Base-by-base conservation (phyloP, 2,797 vertebrate genomes). In the Schizopygopsis pylzovi region DNA sequence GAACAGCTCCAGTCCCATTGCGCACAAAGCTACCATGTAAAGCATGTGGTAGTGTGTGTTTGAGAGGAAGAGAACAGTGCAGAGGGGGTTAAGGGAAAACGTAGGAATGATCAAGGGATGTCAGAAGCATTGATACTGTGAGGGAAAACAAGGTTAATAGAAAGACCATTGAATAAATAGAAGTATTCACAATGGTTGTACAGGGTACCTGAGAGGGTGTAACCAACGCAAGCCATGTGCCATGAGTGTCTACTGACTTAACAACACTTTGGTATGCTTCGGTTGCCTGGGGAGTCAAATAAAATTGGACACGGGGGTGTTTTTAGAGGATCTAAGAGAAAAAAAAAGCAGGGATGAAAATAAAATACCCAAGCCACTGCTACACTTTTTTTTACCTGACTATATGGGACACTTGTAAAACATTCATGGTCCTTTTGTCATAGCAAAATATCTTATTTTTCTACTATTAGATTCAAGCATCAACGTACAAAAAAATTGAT, bases 211-310 rank as follows among this genome's bases (percentile, higher is more conserved):
- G 88, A 91, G 87, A 91, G 90, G 90, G 91, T 91, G 86, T 90
- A 91, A 91, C 91, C 91, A 92, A 88, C 88, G 90, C 65, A 76
- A 92, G 89, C 89, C 88, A 90, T 52, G 3, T 89, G 91, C 87
- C 90, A 84, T 37, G 70, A 86, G 90, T 83, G 91, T 88, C 89
- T 90, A 88, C 92, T 91, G 91, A 93, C 92, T 93, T 92, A 92
- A 94, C 94, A 94, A 92, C 85, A 90, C 90, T 92, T 88, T 56
- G 86, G 72, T 87, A 93, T 81, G 92, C 93, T 93, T 75, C 22
- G 91, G 86, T 85, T 89, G 90, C 89, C 90, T 88, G 43, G 25
- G 92, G 92, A 90, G 91, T 45, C 86, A 91, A 87, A 94, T 89
- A 65, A 73, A 89, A 91, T 89, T 54, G 54, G 92, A 93, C 90